Percentiles rank a stretch among this genome's conserved stretches.
phyloP scores from a whole-genome alignment of 2,113 vertebrate species.

The Ceratotherium simum region DNA sequence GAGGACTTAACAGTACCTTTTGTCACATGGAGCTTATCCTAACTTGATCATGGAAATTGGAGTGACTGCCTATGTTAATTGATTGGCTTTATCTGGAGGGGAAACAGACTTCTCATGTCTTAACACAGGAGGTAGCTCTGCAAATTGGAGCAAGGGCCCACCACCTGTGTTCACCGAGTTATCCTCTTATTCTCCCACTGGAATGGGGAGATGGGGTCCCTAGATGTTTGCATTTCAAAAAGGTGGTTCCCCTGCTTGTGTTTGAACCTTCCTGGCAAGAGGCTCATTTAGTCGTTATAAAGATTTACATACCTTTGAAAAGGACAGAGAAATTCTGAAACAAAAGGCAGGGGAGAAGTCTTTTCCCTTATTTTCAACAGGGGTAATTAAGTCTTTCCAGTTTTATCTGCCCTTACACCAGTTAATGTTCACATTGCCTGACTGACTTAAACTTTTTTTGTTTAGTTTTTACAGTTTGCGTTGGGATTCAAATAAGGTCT shows the following conservation, averaged over 20 bases:
- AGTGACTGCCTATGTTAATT: neutral
- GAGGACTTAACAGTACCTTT: neutral
- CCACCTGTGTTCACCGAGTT: neutral
- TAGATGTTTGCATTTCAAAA: neutral
- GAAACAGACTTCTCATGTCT: neutral
- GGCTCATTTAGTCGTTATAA: neutral
- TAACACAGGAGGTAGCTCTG: neutral
- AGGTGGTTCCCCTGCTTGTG: neutral
- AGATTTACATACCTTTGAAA: neutral
- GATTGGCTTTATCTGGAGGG: neutral
- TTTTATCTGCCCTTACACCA: neutral
- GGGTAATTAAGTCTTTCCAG: neutral
- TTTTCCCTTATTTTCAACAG: neutral
- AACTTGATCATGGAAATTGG: neutral
- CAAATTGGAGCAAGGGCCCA: neutral
- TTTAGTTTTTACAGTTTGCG: neutral
- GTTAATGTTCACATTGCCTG: neutral
- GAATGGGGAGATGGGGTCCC: neutral
- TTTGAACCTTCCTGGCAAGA: neutral
- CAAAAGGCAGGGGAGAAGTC: neutral
- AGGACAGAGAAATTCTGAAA: slow-evolving; percentile 19
- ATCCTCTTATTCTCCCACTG: neutral
- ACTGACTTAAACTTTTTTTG: neutral
- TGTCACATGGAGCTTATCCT: neutral
- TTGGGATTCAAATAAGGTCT: neutral